phyloP scores from a whole-genome alignment of 1,140 invertebrate species.

The Apis florea region DNA sequence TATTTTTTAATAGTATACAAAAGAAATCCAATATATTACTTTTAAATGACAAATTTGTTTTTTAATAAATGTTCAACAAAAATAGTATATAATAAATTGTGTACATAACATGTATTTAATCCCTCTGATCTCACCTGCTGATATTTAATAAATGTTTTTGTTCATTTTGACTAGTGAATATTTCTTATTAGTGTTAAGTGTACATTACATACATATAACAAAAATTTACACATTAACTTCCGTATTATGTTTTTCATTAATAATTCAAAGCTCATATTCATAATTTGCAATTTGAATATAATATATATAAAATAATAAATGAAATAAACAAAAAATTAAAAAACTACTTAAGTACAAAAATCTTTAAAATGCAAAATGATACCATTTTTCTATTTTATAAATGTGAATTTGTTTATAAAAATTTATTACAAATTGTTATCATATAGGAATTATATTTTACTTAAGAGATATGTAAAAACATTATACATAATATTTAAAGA shows the following conservation, averaged over 20 bases:
- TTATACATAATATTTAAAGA: constrained; percentile 1
- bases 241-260: constrained; percentile 28
- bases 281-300: constrained; percentile 19
- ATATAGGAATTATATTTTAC: constrained; percentile 27
- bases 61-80: constrained; percentile 73
- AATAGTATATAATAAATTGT: constrained; percentile 74
- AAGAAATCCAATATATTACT: constrained; percentile 35
- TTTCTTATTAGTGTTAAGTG: constrained; percentile 42
- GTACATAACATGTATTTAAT: constrained; percentile 69
- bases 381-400: not conserved
- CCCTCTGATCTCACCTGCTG: constrained; percentile 46
- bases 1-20: constrained; percentile 15
- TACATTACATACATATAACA: constrained; percentile 58
- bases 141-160: constrained; percentile 51
- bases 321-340: not conserved
- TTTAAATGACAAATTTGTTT: constrained; percentile 66
- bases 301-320: not conserved
- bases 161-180: constrained; percentile 38
- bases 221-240: constrained; percentile 48
- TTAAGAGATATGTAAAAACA: constrained; percentile 19
- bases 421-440: not conserved
- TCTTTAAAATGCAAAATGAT: not conserved
- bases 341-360: constrained; percentile 30
- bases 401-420: constrained; percentile 6
- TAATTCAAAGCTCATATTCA: constrained; percentile 16